phyloP scores from a whole-genome alignment of 2,797 vertebrate species.

The Erethizon dorsatum region DNA sequence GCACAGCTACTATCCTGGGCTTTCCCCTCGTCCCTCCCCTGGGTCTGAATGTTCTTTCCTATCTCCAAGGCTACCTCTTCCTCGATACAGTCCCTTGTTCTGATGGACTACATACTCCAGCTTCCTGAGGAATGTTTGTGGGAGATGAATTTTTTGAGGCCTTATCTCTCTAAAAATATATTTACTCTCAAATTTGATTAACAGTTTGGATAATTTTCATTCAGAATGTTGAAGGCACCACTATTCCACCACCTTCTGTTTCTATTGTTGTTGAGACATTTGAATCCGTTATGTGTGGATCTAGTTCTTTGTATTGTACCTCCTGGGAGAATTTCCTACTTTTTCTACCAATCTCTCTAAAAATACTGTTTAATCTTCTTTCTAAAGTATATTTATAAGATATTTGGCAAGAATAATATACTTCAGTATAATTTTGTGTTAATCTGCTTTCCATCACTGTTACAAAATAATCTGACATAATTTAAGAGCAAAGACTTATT shows the following conservation, averaged over 20 bases:
- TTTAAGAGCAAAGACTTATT: not conserved
- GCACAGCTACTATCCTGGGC: not conserved
- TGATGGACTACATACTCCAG: not conserved
- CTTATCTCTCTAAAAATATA: not conserved
- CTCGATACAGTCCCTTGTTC: not conserved
- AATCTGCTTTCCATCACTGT: not conserved
- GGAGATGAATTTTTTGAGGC: not conserved
- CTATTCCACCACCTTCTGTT: not conserved
- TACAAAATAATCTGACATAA: not conserved
- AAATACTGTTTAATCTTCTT: not conserved
- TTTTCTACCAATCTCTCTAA: not conserved
- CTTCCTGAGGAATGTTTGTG: not conserved
- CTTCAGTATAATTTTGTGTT: not conserved
- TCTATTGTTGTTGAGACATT: not conserved
- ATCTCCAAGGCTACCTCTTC: not conserved
- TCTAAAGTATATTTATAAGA: conserved; percentile 6
- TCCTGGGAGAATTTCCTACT: not conserved
- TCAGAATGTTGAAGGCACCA: not conserved
- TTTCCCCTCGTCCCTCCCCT: not conserved
- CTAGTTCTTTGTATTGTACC: not conserved
- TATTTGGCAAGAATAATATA: not conserved
- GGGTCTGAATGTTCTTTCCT: not conserved
- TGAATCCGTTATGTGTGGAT: not conserved
- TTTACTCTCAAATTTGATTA: not conserved
- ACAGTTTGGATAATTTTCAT: not conserved